phyloP scores from a whole-genome alignment of 2,888 invertebrate species.

The Drosophila mayaguana region DNA sequence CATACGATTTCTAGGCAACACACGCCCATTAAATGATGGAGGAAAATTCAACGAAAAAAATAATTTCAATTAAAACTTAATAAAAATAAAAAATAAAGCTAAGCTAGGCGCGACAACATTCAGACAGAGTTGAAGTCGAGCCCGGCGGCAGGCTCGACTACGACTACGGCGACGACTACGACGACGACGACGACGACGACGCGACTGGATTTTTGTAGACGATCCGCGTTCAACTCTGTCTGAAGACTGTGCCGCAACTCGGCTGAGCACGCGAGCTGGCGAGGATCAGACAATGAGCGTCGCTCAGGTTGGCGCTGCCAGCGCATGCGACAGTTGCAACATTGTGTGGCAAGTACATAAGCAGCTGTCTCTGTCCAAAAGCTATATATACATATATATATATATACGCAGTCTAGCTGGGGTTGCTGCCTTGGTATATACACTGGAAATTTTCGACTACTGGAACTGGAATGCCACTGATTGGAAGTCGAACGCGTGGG shows the following conservation, averaged over 20 bases:
- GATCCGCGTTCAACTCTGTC: constrained; percentile 84
- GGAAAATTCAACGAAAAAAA: constrained; percentile 1
- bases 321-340: constrained; percentile 42
- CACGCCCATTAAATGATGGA: constrained; percentile 45
- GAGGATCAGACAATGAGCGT: constrained; percentile 67
- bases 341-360: constrained; percentile 53
- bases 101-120: constrained; percentile 76
- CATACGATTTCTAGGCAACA: constrained; percentile 68
- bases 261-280: constrained; percentile 44
- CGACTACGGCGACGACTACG: constrained; percentile 38
- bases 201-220: constrained; percentile 69
- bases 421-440: constrained; percentile 55
- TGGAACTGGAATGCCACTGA: constrained; percentile 24
- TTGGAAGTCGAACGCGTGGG: constrained; percentile 23
- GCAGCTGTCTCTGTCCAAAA: constrained; percentile 59
- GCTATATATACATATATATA: constrained; percentile 6
- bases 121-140: constrained; percentile 83
- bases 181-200: constrained; percentile 74
- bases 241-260: constrained; percentile 81
- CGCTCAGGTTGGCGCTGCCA: constrained; percentile 48
- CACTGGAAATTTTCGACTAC: constrained; percentile 70
- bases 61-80: constrained; percentile 21
- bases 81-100: constrained; percentile 39
- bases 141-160: constrained; percentile 55
- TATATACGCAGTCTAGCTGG: not conserved